phyloP scores from a whole-genome alignment of 1,140 invertebrate species.

The Helicoverpa zea region DNA sequence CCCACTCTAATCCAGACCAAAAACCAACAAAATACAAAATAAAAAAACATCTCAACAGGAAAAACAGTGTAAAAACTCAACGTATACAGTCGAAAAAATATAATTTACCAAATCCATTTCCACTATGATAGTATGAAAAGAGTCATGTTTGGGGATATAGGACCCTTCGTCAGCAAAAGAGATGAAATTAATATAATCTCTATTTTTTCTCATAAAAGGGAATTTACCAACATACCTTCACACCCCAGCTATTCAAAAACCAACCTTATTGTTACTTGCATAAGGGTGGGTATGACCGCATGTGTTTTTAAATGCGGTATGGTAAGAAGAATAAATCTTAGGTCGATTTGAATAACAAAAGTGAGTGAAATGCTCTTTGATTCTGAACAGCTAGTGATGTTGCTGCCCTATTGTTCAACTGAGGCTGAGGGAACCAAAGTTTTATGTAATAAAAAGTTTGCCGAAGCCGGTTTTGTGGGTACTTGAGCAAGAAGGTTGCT shows the following conservation, averaged over 20 bases:
- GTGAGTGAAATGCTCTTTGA: constrained; percentile 26
- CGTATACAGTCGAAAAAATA: constrained; percentile 5
- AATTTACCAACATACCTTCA: not conserved
- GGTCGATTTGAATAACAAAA: constrained; percentile 35
- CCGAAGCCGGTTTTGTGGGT: constrained; percentile 2
- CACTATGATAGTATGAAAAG: constrained; percentile 33
- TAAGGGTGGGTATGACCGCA: not conserved
- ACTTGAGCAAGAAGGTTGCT: not conserved
- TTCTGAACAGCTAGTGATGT: constrained; percentile 10
- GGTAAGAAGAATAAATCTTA: constrained; percentile 21
- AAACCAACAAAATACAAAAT: constrained; percentile 7
- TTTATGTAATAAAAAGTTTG: constrained; percentile 28
- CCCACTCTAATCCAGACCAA: constrained; percentile 22
- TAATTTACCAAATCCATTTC: constrained; percentile 32
- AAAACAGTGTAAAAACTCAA: constrained; percentile 9
- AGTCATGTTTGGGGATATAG: constrained; percentile 23
- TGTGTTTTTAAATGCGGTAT: constrained; percentile 7
- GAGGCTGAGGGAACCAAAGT: not conserved
- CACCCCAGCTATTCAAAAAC: not conserved
- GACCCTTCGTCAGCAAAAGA: constrained; percentile 28
- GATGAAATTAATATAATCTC: constrained; percentile 36
- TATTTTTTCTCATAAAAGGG: constrained; percentile 28
- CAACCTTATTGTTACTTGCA: not conserved
- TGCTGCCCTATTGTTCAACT: not conserved
- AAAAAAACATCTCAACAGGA: constrained; percentile 1